Conservation (phyloP, 2,888 invertebrate species). For the Itoplectis maculator region DNA sequence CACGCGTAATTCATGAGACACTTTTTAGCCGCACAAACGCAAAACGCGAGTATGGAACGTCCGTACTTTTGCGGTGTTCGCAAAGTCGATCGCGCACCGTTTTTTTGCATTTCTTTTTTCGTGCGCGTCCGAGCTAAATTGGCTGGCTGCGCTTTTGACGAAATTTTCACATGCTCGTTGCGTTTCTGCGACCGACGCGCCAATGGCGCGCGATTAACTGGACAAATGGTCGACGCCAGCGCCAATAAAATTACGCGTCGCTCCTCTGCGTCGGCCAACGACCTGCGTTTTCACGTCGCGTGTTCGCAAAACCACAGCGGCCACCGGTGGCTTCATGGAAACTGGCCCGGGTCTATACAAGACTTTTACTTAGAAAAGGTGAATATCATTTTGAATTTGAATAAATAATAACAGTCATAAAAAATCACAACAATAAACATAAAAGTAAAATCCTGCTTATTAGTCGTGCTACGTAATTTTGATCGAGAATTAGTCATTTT, state of each 20-base stretch:
- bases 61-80: conserved; percentile 47
- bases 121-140: neutral
- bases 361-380: too few relatives aligned
- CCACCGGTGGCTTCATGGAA: neutral
- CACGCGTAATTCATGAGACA: conserved; percentile 41
- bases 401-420: too few relatives aligned
- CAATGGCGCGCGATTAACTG: conserved; percentile 24
- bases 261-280: neutral
- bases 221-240: conserved; percentile 19
- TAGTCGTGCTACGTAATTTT: too few relatives aligned
- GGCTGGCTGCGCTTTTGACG: neutral
- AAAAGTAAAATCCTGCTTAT: too few relatives aligned
- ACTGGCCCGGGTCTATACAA: neutral
- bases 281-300: neutral
- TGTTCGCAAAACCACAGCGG: conserved; percentile 43
- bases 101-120: neutral
- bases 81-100: conserved; percentile 36
- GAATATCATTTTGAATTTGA: too few relatives aligned
- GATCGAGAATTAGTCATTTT: too few relatives aligned
- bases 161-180: neutral
- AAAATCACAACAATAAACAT: too few relatives aligned
- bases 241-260: conserved; percentile 26
- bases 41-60: conserved; percentile 58
- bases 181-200: neutral
- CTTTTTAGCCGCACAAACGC: conserved; percentile 65